Conservation (phyloP, 2,888 invertebrate species). For the Drepana falcataria region DNA sequence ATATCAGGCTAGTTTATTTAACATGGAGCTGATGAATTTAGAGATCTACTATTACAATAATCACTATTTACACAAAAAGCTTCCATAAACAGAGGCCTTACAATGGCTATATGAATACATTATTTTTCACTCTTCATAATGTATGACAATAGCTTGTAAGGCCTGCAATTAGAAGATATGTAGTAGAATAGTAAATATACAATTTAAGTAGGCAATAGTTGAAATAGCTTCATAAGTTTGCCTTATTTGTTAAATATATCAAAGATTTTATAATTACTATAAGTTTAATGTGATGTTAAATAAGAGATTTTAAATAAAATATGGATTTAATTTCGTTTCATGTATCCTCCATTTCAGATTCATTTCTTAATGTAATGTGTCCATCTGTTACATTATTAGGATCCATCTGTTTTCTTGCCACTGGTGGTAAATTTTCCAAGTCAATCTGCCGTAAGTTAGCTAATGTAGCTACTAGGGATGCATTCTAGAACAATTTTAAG, state of each 20-base stretch:
- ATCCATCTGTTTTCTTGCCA: constrained; percentile 33
- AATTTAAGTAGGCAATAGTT: no score
- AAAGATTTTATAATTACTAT: constrained; percentile 11
- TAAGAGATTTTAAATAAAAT: constrained; percentile 19
- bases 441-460: constrained; percentile 44
- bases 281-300: constrained; percentile 21
- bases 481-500: constrained; percentile 45
- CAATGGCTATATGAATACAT: no score
- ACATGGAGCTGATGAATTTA: no score
- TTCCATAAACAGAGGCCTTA: no score
- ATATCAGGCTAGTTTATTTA: no score
- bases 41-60: no score
- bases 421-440: constrained; percentile 38
- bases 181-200: no score
- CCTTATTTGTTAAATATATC: constrained; percentile 3
- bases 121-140: no score
- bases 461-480: constrained; percentile 36
- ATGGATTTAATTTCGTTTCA: constrained; percentile 11
- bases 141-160: no score
- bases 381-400: constrained; percentile 27
- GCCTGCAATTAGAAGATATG: no score
- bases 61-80: no score
- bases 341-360: constrained; percentile 41
- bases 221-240: neutral
- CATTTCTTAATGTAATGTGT: constrained; percentile 32